These are phyloP conservation scores for Netelia virgata DNA, from an alignment of 2,888 invertebrate species.

Conservation along the genomic window DNA sequence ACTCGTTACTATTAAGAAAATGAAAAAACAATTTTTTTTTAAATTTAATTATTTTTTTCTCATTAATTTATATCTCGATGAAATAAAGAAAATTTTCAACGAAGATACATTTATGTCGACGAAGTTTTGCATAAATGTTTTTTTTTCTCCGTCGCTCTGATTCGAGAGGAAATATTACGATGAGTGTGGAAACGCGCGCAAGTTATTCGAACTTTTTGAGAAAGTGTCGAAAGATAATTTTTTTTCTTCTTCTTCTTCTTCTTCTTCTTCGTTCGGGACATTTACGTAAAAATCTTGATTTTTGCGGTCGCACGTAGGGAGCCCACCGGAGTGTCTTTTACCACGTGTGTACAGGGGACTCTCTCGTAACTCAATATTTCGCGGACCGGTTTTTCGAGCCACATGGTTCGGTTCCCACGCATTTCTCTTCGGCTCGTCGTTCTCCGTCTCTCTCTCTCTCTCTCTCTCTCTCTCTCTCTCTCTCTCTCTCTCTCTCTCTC, in stretches of 20 bases:
- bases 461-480: too few species aligned
- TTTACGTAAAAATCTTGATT: conserved; percentile 40
- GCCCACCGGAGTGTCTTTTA: conserved; percentile 20
- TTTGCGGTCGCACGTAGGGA: conserved; percentile 45
- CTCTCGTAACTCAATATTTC: conserved; percentile 79
- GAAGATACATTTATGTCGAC: too few species aligned
- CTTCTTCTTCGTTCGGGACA: background rate
- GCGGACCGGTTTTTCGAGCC: conserved; percentile 78
- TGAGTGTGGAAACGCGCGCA: too few species aligned
- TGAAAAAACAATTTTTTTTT: too few species aligned
- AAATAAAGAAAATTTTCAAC: too few species aligned
- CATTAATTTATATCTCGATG: too few species aligned
- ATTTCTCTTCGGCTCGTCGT: conserved; percentile 74
- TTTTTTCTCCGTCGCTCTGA: too few species aligned
- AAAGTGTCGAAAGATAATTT: background rate
- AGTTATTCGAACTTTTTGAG: background rate
- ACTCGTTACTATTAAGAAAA: too few species aligned
- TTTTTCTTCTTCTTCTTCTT: background rate
- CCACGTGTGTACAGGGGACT: conserved; percentile 52
- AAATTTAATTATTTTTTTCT: too few species aligned
- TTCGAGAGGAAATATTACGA: too few species aligned
- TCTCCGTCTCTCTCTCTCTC: conserved; percentile 7
- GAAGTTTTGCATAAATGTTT: too few species aligned
- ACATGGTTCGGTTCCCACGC: conserved; percentile 81
- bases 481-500: conserved; percentile 5